phyloP scores from a whole-genome alignment of 2,888 invertebrate genomes.

The Linyphia triangularis region DNA sequence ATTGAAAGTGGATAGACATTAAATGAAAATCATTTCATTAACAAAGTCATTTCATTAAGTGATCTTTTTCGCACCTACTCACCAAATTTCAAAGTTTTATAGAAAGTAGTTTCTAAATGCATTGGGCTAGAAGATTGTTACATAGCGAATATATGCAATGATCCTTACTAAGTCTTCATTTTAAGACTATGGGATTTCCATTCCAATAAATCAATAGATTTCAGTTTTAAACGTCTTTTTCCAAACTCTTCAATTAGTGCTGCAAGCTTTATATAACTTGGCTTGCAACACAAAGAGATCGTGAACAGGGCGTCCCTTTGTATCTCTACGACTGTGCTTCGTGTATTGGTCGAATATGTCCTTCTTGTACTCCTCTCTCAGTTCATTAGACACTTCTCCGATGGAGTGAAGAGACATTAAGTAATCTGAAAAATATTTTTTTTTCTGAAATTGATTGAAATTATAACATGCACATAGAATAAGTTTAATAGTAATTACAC shows the following conservation, averaged over 20 bases:
- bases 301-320: constrained; percentile 81
- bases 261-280: background rate
- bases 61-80: no score
- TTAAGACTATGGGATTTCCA: background rate
- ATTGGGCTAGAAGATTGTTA: no score
- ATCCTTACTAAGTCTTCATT: no score
- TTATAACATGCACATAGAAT: background rate
- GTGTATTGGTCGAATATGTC: constrained; percentile 5
- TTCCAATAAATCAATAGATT: background rate
- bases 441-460: background rate
- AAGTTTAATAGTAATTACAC: no score
- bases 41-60: no score
- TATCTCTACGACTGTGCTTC: constrained; percentile 2
- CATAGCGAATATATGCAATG: no score
- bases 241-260: background rate
- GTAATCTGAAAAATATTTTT: background rate
- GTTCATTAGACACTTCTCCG: constrained; percentile 3
- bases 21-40: no score
- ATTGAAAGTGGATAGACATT: no score
- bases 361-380: constrained; percentile 18
- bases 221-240: background rate
- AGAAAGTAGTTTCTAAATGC: no score
- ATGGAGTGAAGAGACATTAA: background rate
- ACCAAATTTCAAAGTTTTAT: no score
- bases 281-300: constrained; percentile 78